Percentiles rank a stretch among this genome's conserved stretches.
phyloP scores from a whole-genome alignment of 2,888 invertebrate species.

The Caenorhabditis sinica region DNA sequence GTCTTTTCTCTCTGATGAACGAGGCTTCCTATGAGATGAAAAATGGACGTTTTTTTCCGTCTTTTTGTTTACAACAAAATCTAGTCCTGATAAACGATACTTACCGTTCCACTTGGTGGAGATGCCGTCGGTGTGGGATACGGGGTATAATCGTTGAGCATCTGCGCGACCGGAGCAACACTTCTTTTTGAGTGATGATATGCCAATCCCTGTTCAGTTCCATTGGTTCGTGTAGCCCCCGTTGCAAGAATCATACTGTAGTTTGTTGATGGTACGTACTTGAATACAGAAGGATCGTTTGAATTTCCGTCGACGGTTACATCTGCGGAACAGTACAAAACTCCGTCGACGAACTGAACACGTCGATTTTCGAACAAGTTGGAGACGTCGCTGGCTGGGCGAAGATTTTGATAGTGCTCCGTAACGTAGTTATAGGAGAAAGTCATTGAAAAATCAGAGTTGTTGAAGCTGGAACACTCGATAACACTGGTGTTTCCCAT shows the following conservation, averaged over 20 bases:
- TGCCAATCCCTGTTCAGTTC: not conserved
- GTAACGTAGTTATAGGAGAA: constrained; percentile 51
- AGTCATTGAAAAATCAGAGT: constrained; percentile 15
- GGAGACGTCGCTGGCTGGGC: constrained; percentile 32
- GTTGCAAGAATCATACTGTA: constrained; percentile 59
- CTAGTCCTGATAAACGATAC: no score
- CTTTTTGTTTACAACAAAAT: not conserved
- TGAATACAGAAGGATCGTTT: constrained; percentile 56
- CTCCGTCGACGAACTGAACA: constrained; percentile 54
- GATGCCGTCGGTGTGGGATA: constrained; percentile 36
- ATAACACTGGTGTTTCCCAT: constrained; percentile 62
- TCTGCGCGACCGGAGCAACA: constrained; percentile 22
- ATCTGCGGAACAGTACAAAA: constrained; percentile 62
- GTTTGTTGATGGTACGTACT: constrained; percentile 28
- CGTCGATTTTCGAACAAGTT: constrained; percentile 32
- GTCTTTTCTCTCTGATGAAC: constrained; percentile 41
- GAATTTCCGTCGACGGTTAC: constrained; percentile 49
- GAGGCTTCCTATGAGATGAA: constrained; percentile 8
- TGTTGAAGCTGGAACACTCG: constrained; percentile 56
- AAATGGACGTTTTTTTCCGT: not conserved
- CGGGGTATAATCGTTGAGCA: constrained; percentile 40
- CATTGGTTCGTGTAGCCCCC: constrained; percentile 38
- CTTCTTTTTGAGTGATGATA: constrained; percentile 38
- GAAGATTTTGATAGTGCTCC: constrained; percentile 31
- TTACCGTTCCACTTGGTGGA: constrained; percentile 48